Conservation (phyloP, 2,797 vertebrate species). For the Gallinago solitaria region DNA sequence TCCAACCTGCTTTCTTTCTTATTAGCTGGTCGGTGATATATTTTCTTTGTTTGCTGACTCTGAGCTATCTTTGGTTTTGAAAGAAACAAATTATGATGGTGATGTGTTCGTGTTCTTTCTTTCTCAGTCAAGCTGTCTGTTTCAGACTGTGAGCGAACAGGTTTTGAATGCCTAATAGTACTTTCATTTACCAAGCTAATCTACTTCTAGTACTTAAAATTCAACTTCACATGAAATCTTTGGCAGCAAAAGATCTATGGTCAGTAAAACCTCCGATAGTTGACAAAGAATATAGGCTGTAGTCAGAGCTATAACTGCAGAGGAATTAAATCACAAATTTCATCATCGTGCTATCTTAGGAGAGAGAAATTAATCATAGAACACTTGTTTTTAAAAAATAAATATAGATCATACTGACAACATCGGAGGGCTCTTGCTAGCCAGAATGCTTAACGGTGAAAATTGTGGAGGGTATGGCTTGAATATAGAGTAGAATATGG, state of each 20-base stretch:
- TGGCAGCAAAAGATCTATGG: background rate
- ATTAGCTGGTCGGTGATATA: background rate
- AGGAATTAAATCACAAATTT: constrained; percentile 4
- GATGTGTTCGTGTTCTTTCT: background rate
- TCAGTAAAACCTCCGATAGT: background rate
- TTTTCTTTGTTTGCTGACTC: background rate
- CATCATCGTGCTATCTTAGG: background rate
- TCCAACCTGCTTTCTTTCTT: background rate
- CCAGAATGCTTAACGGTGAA: background rate
- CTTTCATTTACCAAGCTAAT: constrained; percentile 3
- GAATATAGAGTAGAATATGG: background rate
- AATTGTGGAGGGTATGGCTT: background rate
- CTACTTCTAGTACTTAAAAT: constrained; percentile 1
- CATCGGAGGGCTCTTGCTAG: background rate
- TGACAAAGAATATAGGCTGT: background rate
- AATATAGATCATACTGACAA: background rate
- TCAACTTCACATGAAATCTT: background rate
- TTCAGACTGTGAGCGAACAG: background rate
- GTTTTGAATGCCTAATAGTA: background rate
- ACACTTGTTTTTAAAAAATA: background rate
- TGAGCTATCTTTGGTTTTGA: background rate
- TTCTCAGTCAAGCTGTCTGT: background rate
- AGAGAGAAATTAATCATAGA: constrained; percentile 27
- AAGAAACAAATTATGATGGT: background rate
- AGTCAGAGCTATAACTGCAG: background rate